phyloP scores from a whole-genome alignment of 2,888 invertebrate species.

The Sympetrum striolatum region DNA sequence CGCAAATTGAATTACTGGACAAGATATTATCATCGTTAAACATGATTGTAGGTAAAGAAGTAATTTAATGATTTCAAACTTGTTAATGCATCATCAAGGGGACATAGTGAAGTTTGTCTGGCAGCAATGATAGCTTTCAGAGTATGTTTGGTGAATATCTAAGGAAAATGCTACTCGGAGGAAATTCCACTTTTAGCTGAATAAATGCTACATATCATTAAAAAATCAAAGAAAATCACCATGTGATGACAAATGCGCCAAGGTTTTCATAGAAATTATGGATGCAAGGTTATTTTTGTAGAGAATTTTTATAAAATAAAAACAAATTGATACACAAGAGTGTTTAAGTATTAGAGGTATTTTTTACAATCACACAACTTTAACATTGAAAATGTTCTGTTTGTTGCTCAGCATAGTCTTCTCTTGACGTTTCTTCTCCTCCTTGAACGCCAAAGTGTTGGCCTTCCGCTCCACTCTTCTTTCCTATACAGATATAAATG shows the following conservation, averaged over 20 bases:
- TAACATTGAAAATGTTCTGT: constrained; percentile 57
- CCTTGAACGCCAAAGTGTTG: constrained; percentile 81
- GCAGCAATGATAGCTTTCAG: neutral
- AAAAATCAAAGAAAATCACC: neutral
- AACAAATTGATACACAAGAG: neutral
- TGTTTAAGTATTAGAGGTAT: neutral
- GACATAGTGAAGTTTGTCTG: too few relatives aligned
- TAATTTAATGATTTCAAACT: too few relatives aligned
- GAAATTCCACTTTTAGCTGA: neutral
- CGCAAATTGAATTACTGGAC: neutral
- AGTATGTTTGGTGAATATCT: neutral
- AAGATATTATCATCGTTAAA: too few relatives aligned
- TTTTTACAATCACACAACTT: constrained; percentile 49
- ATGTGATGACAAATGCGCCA: neutral
- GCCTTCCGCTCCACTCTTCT: constrained; percentile 82
- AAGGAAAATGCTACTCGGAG: neutral
- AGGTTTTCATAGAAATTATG: neutral
- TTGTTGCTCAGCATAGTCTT: constrained; percentile 79
- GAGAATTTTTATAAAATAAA: constrained; percentile 29
- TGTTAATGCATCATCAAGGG: too few relatives aligned
- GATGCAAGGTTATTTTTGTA: constrained; percentile 34
- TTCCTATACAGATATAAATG: constrained; percentile 61
- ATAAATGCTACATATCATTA: neutral
- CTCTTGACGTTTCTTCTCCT: constrained; percentile 81
- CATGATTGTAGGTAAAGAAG: too few relatives aligned